These are phyloP conservation scores for Agelastica alni DNA, from an alignment of 2,888 invertebrate genomes.

Conservation along the genomic window DNA sequence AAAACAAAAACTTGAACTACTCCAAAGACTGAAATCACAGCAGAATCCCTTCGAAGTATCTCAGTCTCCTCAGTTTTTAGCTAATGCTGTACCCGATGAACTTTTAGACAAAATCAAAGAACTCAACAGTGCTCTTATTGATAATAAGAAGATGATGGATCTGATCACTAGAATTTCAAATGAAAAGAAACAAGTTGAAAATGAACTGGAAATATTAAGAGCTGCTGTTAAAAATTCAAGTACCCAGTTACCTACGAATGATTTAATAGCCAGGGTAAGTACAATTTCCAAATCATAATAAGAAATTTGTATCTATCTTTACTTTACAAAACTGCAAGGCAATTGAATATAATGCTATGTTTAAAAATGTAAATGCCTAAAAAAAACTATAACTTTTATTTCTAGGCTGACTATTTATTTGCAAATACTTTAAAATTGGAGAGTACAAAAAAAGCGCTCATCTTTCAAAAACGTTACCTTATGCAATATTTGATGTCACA, in stretches of 20 bases:
- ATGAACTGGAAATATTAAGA: slow-evolving; percentile 57
- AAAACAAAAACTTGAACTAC: slow-evolving; percentile 55
- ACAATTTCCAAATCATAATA: not conserved
- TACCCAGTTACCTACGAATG: slow-evolving; percentile 44
- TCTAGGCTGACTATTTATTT: slow-evolving; percentile 64
- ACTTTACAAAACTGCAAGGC: too few relatives aligned
- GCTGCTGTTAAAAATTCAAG: slow-evolving; percentile 35
- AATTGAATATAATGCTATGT: too few relatives aligned
- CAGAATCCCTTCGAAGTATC: slow-evolving; percentile 36
- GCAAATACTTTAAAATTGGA: slow-evolving; percentile 77
- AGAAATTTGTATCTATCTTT: too few relatives aligned
- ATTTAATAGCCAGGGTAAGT: slow-evolving; percentile 48
- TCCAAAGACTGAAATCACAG: slow-evolving; percentile 51
- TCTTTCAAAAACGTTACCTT: slow-evolving; percentile 90
- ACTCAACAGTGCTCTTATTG: slow-evolving; percentile 59
- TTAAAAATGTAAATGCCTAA: not conserved
- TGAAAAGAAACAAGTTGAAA: slow-evolving; percentile 59
- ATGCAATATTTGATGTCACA: slow-evolving; percentile 66
- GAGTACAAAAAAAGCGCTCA: slow-evolving; percentile 83
- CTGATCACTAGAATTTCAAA: slow-evolving; percentile 52
- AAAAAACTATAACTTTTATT: slow-evolving; percentile 37
- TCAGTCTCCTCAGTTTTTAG: not conserved
- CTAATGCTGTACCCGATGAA: slow-evolving; percentile 25
- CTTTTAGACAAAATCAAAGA: slow-evolving; percentile 51
- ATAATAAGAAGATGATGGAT: slow-evolving; percentile 60